Evolutionary conservation across 2,113 vertebrate genomes (phyloP).

Genomic region (Lamprotornis superbus): DNA sequence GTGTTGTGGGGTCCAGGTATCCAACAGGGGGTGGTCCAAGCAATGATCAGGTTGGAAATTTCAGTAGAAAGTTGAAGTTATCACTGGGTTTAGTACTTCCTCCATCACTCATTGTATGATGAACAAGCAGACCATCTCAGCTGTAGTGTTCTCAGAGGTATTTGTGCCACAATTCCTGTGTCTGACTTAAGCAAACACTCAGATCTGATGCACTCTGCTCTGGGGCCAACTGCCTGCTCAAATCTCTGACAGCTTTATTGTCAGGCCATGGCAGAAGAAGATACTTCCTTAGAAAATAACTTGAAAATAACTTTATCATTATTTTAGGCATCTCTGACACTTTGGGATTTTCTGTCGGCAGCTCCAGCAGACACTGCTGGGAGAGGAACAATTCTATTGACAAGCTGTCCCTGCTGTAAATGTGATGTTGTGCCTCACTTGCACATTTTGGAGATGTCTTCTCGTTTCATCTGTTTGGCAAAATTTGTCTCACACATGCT

Average conservation of each 20-base stretch:
- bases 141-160: background rate
- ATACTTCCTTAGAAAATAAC: conserved; percentile 6
- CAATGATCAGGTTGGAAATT: background rate
- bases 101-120: background rate
- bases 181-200: background rate
- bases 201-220: background rate
- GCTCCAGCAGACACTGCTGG: background rate
- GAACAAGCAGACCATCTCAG: background rate
- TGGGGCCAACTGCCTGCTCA: background rate
- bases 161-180: background rate
- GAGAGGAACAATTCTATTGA: conserved; percentile 23
- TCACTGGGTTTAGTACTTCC: background rate
- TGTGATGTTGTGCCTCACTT: background rate
- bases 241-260: conserved; percentile 30
- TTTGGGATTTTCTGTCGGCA: conserved; percentile 36
- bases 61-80: background rate
- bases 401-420: conserved; percentile 10
- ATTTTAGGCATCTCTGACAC: conserved; percentile 15
- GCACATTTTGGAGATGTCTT: background rate
- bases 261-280: background rate
- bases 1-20: background rate
- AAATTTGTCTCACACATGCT: background rate
- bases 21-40: background rate
- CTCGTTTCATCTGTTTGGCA: background rate
- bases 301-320: background rate